phyloP scores from a whole-genome alignment of 2,888 invertebrate species.

The Microdon myrmicae region DNA sequence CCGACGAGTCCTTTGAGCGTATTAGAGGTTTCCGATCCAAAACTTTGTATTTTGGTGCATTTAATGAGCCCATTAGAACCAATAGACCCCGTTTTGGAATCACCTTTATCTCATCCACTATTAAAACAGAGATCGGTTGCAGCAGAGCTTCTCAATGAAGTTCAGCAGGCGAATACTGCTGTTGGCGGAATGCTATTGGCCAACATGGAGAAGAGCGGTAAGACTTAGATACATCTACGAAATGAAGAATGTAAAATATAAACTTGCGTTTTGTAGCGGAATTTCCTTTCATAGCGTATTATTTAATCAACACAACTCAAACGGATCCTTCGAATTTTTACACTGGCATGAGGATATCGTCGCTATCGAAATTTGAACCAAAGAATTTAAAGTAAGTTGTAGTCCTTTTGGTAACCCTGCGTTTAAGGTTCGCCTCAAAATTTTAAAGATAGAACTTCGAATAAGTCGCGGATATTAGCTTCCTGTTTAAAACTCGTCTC shows the following conservation, averaged over 20 bases:
- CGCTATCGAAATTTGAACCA: constrained; percentile 87
- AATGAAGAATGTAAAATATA: constrained; percentile 9
- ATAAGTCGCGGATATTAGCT: too few relatives aligned
- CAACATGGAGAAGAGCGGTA: constrained; percentile 87
- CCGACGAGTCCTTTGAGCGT: constrained; percentile 74
- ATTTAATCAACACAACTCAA: constrained; percentile 87
- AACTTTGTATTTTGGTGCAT: constrained; percentile 86
- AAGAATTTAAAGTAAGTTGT: constrained; percentile 69
- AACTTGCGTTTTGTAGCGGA: constrained; percentile 73
- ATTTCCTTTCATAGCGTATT: constrained; percentile 91
- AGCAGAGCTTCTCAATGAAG: constrained; percentile 79
- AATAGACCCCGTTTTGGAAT: constrained; percentile 85
- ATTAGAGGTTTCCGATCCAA: constrained; percentile 88
- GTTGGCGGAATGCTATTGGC: constrained; percentile 86
- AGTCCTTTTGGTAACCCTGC: not conserved
- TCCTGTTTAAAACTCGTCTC: too few relatives aligned
- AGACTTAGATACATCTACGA: constrained; percentile 47
- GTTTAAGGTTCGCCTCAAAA: too few relatives aligned
- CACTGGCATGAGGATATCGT: constrained; percentile 84
- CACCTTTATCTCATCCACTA: constrained; percentile 82
- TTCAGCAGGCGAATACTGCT: constrained; percentile 76
- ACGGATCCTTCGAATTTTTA: constrained; percentile 88
- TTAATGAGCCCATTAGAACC: constrained; percentile 90
- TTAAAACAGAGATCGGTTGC: constrained; percentile 82
- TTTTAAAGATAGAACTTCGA: too few relatives aligned